Conservation (phyloP, 2,888 invertebrate species). For the Lycocerus yunnanus region DNA sequence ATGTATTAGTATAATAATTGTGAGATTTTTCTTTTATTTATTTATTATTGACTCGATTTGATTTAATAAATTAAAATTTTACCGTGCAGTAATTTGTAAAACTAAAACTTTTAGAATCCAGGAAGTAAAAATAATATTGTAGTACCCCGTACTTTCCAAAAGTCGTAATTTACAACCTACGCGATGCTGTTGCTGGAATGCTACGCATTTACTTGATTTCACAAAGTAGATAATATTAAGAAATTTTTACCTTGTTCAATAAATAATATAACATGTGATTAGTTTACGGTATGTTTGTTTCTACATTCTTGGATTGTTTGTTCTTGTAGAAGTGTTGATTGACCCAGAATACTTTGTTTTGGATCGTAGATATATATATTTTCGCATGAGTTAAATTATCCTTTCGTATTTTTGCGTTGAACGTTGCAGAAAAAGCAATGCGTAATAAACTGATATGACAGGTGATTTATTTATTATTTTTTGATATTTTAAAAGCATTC, state of each 20-base stretch:
- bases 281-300: background rate
- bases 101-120: background rate
- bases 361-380: background rate
- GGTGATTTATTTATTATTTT: conserved; percentile 5
- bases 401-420: conserved; percentile 1
- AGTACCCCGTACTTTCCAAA: background rate
- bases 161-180: background rate
- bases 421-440: background rate
- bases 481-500: background rate
- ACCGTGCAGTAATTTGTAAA: background rate
- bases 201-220: background rate
- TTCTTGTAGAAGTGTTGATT: conserved; percentile 5
- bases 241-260: background rate
- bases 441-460: conserved; percentile 1
- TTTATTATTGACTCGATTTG: background rate
- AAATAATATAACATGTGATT: background rate
- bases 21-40: background rate
- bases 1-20: background rate
- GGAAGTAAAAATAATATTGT: background rate
- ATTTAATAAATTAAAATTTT: background rate
- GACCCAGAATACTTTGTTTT: conserved; percentile 1
- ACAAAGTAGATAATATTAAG: background rate
- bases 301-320: background rate
- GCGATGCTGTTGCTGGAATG: background rate
- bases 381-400: background rate